A percentile compares a stretch with the other conserved stretches of the same genome.
phyloP scores from a whole-genome alignment of 2,888 invertebrate genomes.

The Agriopis aurantiaria region DNA sequence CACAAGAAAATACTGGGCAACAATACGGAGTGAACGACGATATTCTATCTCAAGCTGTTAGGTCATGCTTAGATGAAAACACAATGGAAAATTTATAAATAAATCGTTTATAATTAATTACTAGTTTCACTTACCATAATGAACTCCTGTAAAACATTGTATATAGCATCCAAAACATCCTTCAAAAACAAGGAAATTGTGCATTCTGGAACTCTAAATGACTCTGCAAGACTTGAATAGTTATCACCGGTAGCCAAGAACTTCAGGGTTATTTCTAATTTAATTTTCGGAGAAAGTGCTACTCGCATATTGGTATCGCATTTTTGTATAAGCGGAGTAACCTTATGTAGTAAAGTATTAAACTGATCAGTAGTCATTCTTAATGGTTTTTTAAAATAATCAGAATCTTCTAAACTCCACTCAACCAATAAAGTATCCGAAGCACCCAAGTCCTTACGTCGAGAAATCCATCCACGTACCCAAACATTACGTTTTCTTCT shows the following conservation, averaged over 20 bases:
- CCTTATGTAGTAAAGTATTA: constrained; percentile 50
- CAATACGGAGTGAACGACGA: constrained; percentile 55
- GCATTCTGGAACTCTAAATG: constrained; percentile 59
- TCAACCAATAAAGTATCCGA: constrained; percentile 47
- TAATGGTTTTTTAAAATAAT: constrained; percentile 51
- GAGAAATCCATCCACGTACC: constrained; percentile 51
- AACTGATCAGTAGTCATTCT: constrained; percentile 51
- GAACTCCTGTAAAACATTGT: no score
- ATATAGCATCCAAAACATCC: constrained; percentile 56
- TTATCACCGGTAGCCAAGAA: constrained; percentile 44
- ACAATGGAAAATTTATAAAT: constrained; percentile 50
- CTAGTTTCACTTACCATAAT: constrained; percentile 49
- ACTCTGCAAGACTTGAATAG: constrained; percentile 54
- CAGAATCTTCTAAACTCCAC: constrained; percentile 50
- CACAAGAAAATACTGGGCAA: constrained; percentile 59
- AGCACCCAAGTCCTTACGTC: constrained; percentile 45
- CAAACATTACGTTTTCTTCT: constrained; percentile 49
- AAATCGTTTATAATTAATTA: constrained; percentile 51
- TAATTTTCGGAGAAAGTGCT: constrained; percentile 50
- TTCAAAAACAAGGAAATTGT: constrained; percentile 57
- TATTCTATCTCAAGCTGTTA: constrained; percentile 56
- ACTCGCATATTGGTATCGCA: constrained; percentile 50
- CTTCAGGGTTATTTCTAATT: constrained; percentile 50
- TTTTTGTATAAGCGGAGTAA: constrained; percentile 50
- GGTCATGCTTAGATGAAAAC: constrained; percentile 49